Base-by-base conservation (phyloP, 2,888 invertebrate genomes). In the Abrostola triplasia region DNA sequence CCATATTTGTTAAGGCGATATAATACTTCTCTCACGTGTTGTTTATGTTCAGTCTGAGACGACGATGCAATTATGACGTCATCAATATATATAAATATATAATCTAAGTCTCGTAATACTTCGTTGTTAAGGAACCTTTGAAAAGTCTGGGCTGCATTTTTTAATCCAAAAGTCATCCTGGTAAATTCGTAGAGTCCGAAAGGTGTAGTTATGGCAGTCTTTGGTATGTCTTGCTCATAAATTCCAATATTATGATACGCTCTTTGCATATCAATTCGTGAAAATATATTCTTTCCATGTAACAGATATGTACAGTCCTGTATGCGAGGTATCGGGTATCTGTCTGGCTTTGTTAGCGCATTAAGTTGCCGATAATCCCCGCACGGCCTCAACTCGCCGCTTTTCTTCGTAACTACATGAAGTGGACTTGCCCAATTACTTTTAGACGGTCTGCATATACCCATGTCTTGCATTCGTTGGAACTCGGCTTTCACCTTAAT, bases 391-490 rank as follows among this genome's bases (percentile, higher is more conserved):
- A 77, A 10, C 1, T 49, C 53, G 1, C 74, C 74, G 38, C 76
- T 54, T 24, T 79, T 76, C 48, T 84, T 87, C 44, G 55, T 55
- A 5, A 74, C 81, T 0, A 78, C 60, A 44, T 76, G 73, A 38
- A 91, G 59, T 1, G 70, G 71, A 36, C 71, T 52, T 58, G 70
- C 73, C 73, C 55, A 76, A 5, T 59, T 67, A 38, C 71, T 73
- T 11, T 69, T 69, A 5, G 68, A 65, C 4, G 73, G 68, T 35
- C 58, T 55, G 12, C 73, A 76, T n/a, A 76, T 71, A 0, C 71
- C 71, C 38, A 64, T 41, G 5, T 70, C 66, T 35, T 64, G 52
- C 71, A 76, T 55, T 11, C n/a, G 5, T 9, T 24, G 35, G 36
- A 62, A 51, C n/a, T 62, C 56, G 8, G 50, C 36, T 24, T 56